phyloP scores from a whole-genome alignment of 2,797 vertebrate genomes.

The Phoxinus dragarum region DNA sequence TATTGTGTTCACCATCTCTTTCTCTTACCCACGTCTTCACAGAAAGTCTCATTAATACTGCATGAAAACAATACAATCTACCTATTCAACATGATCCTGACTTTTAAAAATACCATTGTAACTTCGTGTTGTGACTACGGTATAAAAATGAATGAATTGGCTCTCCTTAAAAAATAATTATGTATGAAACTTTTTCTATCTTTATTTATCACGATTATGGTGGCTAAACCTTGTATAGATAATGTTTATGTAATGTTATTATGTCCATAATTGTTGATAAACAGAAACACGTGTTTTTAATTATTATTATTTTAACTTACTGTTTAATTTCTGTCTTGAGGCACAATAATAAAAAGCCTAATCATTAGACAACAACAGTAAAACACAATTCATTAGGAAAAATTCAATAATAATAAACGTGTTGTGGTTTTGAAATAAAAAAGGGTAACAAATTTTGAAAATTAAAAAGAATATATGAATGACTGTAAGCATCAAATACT shows the following conservation, averaged over 20 bases:
- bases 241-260: neutral
- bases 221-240: neutral
- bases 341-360: neutral
- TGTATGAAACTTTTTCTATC: neutral
- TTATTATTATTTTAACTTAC: neutral
- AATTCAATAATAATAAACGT: neutral
- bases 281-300: neutral
- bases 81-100: neutral
- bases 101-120: neutral
- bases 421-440: neutral
- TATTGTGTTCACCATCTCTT: neutral
- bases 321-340: neutral
- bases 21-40: too few relatives aligned
- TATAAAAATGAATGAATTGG: neutral
- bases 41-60: neutral
- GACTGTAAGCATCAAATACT: neutral
- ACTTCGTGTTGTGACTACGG: neutral
- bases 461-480: neutral
- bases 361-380: neutral
- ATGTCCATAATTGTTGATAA: neutral
- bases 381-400: neutral
- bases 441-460: neutral
- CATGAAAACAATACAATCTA: neutral
- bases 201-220: neutral
- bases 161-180: neutral